Conservation (phyloP, 2,113 vertebrate species). For the Pygoscelis antarcticus region DNA sequence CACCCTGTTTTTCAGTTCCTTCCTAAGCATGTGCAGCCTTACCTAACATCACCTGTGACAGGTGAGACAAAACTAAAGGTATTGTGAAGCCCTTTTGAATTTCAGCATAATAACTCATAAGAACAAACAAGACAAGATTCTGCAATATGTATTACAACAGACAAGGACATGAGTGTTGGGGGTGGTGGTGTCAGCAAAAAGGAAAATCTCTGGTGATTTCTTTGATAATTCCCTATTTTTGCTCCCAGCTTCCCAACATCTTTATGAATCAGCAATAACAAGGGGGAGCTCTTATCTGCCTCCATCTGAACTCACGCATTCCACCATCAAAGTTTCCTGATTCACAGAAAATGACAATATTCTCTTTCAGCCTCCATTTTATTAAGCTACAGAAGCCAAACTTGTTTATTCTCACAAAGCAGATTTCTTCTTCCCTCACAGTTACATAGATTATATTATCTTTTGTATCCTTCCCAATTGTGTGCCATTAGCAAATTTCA, state of each 20-base stretch:
- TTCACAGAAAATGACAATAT: background rate
- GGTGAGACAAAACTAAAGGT: background rate
- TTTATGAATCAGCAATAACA: background rate
- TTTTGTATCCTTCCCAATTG: background rate
- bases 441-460: background rate
- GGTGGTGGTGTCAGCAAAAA: background rate
- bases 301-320: background rate
- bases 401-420: background rate
- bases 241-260: background rate
- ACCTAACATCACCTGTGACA: background rate
- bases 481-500: background rate
- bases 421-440: background rate
- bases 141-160: background rate
- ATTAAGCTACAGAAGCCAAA: background rate
- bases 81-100: background rate
- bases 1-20: background rate
- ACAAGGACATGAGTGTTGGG: background rate
- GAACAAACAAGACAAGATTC: background rate
- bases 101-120: background rate
- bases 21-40: rapidly evolving
- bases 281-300: background rate
- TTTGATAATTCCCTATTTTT: background rate
- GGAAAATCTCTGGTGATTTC: background rate
- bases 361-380: background rate
- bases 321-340: background rate